Conservation (phyloP, 2,888 invertebrate species). For the Drosophila histrio region DNA sequence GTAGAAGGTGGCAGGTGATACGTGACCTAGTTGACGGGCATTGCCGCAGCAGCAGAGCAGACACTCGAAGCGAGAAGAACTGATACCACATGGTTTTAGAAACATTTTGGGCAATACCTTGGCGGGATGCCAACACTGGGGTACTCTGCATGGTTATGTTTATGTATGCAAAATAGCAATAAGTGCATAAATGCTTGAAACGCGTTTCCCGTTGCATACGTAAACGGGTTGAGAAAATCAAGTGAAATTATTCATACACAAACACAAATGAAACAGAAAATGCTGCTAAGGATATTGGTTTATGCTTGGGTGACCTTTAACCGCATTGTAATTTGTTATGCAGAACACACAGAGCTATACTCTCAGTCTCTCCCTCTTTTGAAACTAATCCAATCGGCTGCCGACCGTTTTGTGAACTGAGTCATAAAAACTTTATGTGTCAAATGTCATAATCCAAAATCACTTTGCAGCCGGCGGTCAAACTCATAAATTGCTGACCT, state of each 20-base stretch:
- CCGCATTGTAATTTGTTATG: constrained; percentile 38
- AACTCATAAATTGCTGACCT: constrained; percentile 49
- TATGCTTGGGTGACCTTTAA: constrained; percentile 44
- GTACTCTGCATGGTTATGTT: constrained; percentile 24
- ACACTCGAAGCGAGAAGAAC: constrained; percentile 34
- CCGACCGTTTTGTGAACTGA: constrained; percentile 10
- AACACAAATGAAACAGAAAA: constrained; percentile 50
- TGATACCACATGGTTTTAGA: constrained; percentile 39
- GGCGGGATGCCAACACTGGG: constrained; percentile 21
- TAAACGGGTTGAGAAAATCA: constrained; percentile 30
- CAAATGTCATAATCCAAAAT: constrained; percentile 71
- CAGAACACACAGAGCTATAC: constrained; percentile 10
- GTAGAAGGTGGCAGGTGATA: constrained; percentile 21
- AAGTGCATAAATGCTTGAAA: constrained; percentile 60
- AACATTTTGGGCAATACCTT: constrained; percentile 2
- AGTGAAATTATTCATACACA: constrained; percentile 32
- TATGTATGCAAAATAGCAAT: constrained; percentile 74
- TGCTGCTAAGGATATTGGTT: constrained; percentile 33
- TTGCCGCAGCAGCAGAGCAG: constrained; percentile 36
- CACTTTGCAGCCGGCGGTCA: constrained; percentile 54
- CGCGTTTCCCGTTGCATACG: constrained; percentile 30
- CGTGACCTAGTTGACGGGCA: constrained; percentile 72
- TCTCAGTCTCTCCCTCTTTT: neutral
- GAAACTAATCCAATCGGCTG: constrained; percentile 38
- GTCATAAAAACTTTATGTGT: constrained; percentile 61